A percentile compares a stretch with the other conserved stretches of the same genome.
These are phyloP conservation scores for Heptranchias perlo DNA, from an alignment of 2,113 vertebrate genomes.

Conservation along the genomic window DNA sequence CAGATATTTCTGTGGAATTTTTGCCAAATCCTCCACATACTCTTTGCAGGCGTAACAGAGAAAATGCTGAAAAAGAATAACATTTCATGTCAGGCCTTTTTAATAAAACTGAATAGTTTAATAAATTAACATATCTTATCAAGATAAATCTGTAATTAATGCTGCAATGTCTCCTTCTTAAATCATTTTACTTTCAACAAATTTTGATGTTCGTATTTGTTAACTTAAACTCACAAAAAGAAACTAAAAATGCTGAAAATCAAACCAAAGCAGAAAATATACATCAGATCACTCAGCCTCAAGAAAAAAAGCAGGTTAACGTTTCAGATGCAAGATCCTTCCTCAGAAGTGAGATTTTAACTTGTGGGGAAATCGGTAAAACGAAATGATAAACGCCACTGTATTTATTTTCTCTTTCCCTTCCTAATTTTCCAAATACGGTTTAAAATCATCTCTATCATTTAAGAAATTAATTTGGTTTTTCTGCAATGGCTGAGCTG, in stretches of 20 bases:
- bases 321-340: background rate
- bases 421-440: background rate
- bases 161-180: background rate
- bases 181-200: background rate
- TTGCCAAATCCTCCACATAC: slow-evolving; percentile 87
- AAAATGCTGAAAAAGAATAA: slow-evolving; percentile 69
- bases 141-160: background rate
- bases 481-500: too few species aligned
- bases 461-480: background rate
- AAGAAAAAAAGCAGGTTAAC: background rate
- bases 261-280: background rate
- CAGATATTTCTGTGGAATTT: slow-evolving; percentile 67
- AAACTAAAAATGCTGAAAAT: background rate
- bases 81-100: background rate
- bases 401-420: background rate
- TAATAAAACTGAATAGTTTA: background rate
- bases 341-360: background rate
- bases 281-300: background rate
- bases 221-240: background rate
- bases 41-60: slow-evolving; percentile 88
- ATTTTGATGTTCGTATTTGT: background rate
- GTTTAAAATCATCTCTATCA: background rate
- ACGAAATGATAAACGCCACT: background rate
- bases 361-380: background rate
- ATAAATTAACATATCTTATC: background rate